Conservation (phyloP, 2,113 vertebrate genomes). For the Crotalus horridus region DNA sequence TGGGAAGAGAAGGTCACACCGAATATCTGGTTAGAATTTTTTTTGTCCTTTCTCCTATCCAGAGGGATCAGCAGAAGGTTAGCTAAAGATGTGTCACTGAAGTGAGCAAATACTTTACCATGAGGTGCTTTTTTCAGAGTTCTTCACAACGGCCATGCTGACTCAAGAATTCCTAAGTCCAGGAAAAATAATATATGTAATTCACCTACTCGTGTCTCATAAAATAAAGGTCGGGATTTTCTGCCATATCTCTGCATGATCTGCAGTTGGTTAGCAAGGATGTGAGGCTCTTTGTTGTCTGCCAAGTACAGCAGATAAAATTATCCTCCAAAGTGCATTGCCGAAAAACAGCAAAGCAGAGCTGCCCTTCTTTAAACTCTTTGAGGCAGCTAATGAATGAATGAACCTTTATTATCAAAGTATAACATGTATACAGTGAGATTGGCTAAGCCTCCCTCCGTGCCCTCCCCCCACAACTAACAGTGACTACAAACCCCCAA, state of each 20-base stretch:
- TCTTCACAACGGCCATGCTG: not conserved
- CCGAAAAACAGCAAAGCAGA: not conserved
- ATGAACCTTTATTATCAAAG: too few species aligned
- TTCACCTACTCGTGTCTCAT: not conserved
- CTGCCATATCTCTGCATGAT: not conserved
- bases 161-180: not conserved
- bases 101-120: not conserved
- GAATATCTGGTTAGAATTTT: not conserved
- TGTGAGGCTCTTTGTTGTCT: not conserved
- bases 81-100: not conserved
- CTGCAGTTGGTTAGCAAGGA: not conserved
- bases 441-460: too few species aligned
- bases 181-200: not conserved
- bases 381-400: not conserved
- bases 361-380: not conserved
- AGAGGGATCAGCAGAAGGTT: not conserved
- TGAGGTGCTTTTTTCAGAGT: not conserved
- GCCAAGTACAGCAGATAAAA: not conserved
- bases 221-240: not conserved
- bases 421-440: too few species aligned
- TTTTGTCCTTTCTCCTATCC: not conserved
- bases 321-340: not conserved
- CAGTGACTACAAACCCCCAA: too few species aligned
- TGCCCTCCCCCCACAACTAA: too few species aligned
- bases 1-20: not conserved